Evolutionary conservation across 2,113 vertebrate genomes (phyloP).

Genomic region (Amphiprion percula): DNA sequence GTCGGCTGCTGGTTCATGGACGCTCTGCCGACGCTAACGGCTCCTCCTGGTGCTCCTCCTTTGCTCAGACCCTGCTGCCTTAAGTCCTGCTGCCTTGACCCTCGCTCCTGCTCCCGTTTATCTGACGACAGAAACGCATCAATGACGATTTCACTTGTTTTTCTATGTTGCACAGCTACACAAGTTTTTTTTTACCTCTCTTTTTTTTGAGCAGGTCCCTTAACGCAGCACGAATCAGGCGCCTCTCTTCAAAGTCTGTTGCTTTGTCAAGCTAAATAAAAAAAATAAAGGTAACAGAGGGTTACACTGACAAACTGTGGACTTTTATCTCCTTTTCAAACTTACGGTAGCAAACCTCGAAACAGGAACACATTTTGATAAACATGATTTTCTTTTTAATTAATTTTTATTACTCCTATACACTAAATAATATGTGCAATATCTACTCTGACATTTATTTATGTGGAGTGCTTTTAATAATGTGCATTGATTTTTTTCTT

Average conservation of each 20-base stretch:
- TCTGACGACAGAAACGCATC: slow-evolving; percentile 77
- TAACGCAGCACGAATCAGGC: slow-evolving; percentile 90
- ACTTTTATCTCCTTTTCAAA: too few relatives aligned
- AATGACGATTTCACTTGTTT: background rate
- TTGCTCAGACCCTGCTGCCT: slow-evolving; percentile 74
- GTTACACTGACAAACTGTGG: background rate
- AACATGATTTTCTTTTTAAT: too few relatives aligned
- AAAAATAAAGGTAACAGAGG: background rate
- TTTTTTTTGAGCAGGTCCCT: slow-evolving; percentile 94
- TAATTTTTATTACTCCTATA: too few relatives aligned
- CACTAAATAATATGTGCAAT: too few relatives aligned
- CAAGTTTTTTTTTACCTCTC: slow-evolving; percentile 84
- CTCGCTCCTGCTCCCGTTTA: slow-evolving; percentile 92
- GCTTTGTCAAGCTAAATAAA: slow-evolving; percentile 88
- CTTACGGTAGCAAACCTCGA: too few relatives aligned
- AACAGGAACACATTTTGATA: too few relatives aligned
- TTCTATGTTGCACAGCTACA: background rate
- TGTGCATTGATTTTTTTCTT: too few relatives aligned
- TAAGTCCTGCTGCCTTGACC: slow-evolving; percentile 85
- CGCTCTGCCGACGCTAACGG: slow-evolving; percentile 36
- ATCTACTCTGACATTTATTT: too few relatives aligned
- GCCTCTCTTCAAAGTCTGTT: slow-evolving; percentile 90
- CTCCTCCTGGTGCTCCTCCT: slow-evolving; percentile 46
- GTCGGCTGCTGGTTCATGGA: slow-evolving; percentile 58
- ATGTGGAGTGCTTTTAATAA: too few relatives aligned